Evolutionary conservation across 1,140 invertebrate species (phyloP), one percentile per base, ranked within the genome.

Genomic region (Megalonaias nervosa): DNA sequence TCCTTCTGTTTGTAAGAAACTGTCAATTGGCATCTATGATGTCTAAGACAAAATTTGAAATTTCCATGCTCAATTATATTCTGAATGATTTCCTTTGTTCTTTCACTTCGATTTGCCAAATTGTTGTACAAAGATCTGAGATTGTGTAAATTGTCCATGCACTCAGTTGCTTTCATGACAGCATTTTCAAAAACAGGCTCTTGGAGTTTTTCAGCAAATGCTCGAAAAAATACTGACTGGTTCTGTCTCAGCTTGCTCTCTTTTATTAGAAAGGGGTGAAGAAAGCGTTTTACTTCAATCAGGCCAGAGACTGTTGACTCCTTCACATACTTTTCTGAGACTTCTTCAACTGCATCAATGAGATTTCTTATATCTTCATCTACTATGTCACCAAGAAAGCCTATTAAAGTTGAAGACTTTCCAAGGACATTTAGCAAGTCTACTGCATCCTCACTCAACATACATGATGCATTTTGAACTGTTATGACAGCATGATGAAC

Each of bases 341-440:
- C 76, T n/a, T 82, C 78, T 71, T 82, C 81, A 4, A 82, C 81
- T 57, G 81, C 78, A 68, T 82, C 81, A 71, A 82, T 82, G 0
- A 80, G 57, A 21, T 80, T 76, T 17, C 78, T 55, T 17, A 80
- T 69, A 38, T 82, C 81, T 14, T 82, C 78, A 17, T 67, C 62
- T 2, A 60, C 62, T 0, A 58, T 82, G 2, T 74, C 64, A 21
- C 48, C 62, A 12, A 82, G 55, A 64, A 80, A 82, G 1, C 71
- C 65, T 56, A 82, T n/a, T 2, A 82, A 59, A 17, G n/a, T 15
- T 59, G 73, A 56, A 15, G 73, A 75, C 15, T 76, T 69, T 38
- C 58, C 57, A 14, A 82, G 68, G 58, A 71, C 73, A 31, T 57
- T 38, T 68, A 81, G 58, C 23, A 81, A 75, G 26, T 64, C 66